Percentiles rank a stretch among this genome's conserved stretches.
Conservation (phyloP, 37 sponge, comb jelly and placozoan species). For the Hexactinellida sp. region DNA sequence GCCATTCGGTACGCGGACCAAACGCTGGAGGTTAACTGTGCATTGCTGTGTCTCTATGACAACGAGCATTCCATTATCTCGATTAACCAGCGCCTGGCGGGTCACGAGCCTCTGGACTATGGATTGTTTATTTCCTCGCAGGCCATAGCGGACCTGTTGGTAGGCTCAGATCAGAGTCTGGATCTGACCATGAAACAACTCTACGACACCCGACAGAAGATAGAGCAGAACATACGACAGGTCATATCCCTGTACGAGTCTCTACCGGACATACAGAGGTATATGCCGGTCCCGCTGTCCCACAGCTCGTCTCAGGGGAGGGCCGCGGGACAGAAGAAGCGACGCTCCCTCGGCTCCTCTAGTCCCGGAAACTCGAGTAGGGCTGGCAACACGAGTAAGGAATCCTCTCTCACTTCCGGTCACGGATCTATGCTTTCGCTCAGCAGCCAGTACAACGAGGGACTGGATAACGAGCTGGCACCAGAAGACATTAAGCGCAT, state of each 20-base stretch:
- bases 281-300: neutral
- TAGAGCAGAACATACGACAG: neutral
- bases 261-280: neutral
- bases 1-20: neutral
- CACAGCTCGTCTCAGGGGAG: neutral
- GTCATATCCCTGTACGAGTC: neutral
- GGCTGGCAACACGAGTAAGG: neutral
- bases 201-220: neutral
- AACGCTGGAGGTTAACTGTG: neutral
- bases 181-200: neutral
- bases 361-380: conserved; percentile 4
- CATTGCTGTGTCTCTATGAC: conserved; percentile 10
- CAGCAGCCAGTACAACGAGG: neutral
- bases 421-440: conserved; percentile 4
- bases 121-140: neutral
- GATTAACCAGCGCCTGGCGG: neutral
- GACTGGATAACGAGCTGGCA: neutral
- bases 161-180: neutral
- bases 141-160: neutral
- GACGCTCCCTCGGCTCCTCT: neutral
- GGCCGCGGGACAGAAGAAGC: neutral
- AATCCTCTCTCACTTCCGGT: neutral
- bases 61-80: conserved; percentile 11
- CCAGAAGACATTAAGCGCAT: neutral
- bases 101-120: conserved; percentile 15